These are phyloP conservation scores for Acanthopleura granulata DNA, from an alignment of 2,888 invertebrate genomes.

Conservation along the genomic window DNA sequence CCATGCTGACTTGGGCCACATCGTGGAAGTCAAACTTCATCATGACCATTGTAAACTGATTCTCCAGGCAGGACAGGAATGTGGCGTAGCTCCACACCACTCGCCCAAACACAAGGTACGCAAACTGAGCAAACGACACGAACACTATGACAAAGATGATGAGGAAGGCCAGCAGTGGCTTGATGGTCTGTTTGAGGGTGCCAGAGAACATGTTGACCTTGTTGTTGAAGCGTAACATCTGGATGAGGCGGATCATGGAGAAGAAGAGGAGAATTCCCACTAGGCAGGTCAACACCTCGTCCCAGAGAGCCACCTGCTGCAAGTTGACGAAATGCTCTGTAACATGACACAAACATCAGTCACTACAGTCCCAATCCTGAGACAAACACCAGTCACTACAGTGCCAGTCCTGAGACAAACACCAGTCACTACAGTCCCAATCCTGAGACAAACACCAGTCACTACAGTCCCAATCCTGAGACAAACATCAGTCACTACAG, in stretches of 20 bases:
- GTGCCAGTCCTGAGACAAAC: slow-evolving; percentile 1
- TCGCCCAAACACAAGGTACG: slow-evolving; percentile 40
- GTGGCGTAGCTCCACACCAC: slow-evolving; percentile 38
- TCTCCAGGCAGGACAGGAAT: slow-evolving; percentile 43
- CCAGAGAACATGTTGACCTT: slow-evolving; percentile 27
- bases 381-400: background rate
- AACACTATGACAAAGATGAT: slow-evolving; percentile 58
- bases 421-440: background rate
- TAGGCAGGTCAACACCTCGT: slow-evolving; percentile 22
- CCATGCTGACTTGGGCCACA: slow-evolving; percentile 40
- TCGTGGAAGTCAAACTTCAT: slow-evolving; percentile 47
- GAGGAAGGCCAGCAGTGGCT: slow-evolving; percentile 60
- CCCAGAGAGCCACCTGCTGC: slow-evolving; percentile 21
- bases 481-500: background rate
- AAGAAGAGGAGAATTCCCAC: slow-evolving; percentile 12
- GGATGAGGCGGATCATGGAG: slow-evolving; percentile 4
- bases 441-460: background rate
- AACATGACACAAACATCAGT: slow-evolving; percentile 1
- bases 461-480: slow-evolving; percentile 8
- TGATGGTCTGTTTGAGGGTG: slow-evolving; percentile 37
- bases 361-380: slow-evolving; percentile 2
- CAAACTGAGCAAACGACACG: slow-evolving; percentile 57
- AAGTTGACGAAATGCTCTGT: slow-evolving; percentile 30
- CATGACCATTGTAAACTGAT: slow-evolving; percentile 62
- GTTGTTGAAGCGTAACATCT: slow-evolving; percentile 30